These are phyloP conservation scores for Varanus salvator DNA, from an alignment of 2,113 vertebrate genomes.

Conservation along the genomic window DNA sequence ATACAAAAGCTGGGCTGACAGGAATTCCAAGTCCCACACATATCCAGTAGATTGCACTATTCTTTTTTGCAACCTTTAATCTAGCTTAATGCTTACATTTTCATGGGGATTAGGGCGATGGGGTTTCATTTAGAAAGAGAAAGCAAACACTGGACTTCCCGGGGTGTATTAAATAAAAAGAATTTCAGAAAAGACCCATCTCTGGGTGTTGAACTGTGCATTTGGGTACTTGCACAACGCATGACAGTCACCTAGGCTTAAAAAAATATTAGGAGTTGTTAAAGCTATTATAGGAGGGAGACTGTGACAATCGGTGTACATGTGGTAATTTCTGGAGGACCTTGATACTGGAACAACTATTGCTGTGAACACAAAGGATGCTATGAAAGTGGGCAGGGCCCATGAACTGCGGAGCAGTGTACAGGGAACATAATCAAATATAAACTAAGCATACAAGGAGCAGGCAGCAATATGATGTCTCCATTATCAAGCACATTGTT, in stretches of 20 bases:
- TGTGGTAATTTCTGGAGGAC: background rate
- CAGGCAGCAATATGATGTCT: too few relatives aligned
- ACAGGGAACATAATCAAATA: background rate
- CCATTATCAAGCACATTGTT: background rate
- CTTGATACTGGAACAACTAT: background rate
- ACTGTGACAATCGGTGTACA: background rate
- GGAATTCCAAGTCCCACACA: background rate
- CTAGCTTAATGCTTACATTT: constrained; percentile 7
- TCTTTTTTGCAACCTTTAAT: background rate
- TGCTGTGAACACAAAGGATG: background rate
- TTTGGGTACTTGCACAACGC: background rate
- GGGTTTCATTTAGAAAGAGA: constrained; percentile 3
- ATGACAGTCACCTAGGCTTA: background rate
- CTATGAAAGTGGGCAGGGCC: background rate
- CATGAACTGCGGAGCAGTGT: background rate
- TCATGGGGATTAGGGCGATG: background rate
- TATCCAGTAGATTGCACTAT: background rate
- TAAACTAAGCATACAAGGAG: background rate
- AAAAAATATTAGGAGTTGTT: background rate
- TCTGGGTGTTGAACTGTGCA: background rate
- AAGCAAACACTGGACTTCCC: constrained; percentile 14
- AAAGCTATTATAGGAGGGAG: background rate
- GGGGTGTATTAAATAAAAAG: background rate
- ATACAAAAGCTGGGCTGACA: background rate
- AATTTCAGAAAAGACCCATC: background rate